phyloP scores from a whole-genome alignment of 2,888 invertebrate genomes.

The Adelphocoris suturalis region DNA sequence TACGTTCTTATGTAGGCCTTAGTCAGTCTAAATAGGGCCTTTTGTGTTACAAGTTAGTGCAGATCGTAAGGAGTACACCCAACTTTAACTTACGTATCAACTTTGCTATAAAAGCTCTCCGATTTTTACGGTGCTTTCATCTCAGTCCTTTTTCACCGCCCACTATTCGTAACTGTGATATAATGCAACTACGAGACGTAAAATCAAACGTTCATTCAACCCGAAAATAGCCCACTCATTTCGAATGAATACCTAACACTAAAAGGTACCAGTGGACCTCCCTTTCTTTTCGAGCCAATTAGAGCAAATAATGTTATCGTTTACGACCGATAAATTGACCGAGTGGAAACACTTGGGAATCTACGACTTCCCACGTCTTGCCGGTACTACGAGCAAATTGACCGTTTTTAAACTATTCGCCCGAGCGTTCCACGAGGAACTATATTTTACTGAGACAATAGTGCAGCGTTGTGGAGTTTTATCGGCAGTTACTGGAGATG shows the following conservation, averaged over 20 bases:
- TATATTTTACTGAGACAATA: constrained; percentile 40
- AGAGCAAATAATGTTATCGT: constrained; percentile 26
- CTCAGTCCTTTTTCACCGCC: not conserved
- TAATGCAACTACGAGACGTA: not conserved
- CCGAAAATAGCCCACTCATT: not conserved
- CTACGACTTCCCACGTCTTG: constrained; percentile 1
- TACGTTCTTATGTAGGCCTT: no score
- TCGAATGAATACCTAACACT: not conserved
- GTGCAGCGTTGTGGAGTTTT: constrained; percentile 30
- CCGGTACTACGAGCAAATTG: not conserved
- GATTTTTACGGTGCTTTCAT: not conserved
- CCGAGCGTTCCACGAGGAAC: not conserved
- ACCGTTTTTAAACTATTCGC: constrained; percentile 17
- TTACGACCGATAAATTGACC: constrained; percentile 31
- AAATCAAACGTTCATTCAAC: constrained; percentile 17
- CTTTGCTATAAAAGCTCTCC: not conserved
- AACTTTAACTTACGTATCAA: no score
- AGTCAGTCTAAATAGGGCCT: no score
- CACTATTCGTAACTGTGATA: not conserved
- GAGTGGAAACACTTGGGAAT: constrained; percentile 12
- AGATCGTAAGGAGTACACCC: no score
- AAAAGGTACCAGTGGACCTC: not conserved
- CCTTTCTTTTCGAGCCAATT: constrained; percentile 4
- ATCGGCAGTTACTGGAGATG: constrained; percentile 42
- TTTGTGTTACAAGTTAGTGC: no score